Evolutionary conservation across 2,888 invertebrate genomes (phyloP).

Genomic region (Teleiodes luculella): DNA sequence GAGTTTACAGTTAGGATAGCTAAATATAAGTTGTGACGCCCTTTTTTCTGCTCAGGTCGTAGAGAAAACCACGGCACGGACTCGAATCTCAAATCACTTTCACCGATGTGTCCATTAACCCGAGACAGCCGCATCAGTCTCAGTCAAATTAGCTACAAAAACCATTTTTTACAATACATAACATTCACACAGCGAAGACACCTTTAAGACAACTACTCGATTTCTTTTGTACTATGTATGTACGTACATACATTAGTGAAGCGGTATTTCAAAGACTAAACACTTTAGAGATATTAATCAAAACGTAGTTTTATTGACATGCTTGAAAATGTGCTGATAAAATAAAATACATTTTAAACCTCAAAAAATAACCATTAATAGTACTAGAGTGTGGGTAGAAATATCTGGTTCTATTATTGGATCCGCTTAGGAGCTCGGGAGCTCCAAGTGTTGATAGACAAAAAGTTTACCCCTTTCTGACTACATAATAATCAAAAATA

Average conservation of each 20-base stretch:
- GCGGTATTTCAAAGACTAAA: conserved; percentile 28
- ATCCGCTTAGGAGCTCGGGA: conserved; percentile 16
- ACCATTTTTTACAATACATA: conserved; percentile 51
- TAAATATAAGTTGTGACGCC: too few species aligned
- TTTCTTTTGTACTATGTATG: conserved; percentile 30
- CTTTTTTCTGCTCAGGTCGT: too few species aligned
- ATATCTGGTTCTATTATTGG: conserved; percentile 37
- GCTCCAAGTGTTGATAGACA: conserved; percentile 27
- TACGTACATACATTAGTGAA: conserved; percentile 25
- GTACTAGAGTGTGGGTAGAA: too few species aligned
- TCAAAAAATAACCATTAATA: too few species aligned
- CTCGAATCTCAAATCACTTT: conserved; percentile 47
- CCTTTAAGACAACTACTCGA: conserved; percentile 18
- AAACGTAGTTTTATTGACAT: too few species aligned
- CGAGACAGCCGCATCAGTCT: conserved; percentile 60
- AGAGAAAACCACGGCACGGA: conserved; percentile 35
- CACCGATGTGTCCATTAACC: conserved; percentile 59
- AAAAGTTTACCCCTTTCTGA: conserved; percentile 60
- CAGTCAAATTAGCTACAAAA: conserved; percentile 60
- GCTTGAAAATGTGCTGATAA: too few species aligned
- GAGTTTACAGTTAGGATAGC: too few species aligned
- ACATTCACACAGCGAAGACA: conserved; percentile 31
- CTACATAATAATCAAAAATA: conserved; percentile 58
- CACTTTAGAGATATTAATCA: too few species aligned
- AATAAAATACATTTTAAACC: too few species aligned